A percentile compares a stretch with the other conserved stretches of the same genome.
phyloP scores from a whole-genome alignment of 2,888 invertebrate species.

The Gibbula magus region DNA sequence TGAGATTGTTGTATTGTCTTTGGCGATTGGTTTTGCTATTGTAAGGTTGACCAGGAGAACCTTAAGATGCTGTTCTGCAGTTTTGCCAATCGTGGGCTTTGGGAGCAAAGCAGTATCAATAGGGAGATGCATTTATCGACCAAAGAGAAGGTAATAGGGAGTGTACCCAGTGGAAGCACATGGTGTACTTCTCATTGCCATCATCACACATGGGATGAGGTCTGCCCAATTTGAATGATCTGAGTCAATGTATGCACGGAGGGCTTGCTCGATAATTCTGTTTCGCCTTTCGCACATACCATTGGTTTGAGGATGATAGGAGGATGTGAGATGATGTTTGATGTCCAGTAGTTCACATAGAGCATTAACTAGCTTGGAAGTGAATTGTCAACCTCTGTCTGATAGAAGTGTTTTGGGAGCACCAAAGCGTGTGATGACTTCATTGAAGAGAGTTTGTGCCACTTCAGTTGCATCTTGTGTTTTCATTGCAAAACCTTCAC shows the following conservation, averaged over 20 bases:
- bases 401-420: not conserved
- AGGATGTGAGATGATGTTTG: not conserved
- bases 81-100: conserved; percentile 33
- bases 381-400: not conserved
- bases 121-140: conserved; percentile 39
- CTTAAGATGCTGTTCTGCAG: conserved; percentile 35
- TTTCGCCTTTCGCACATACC: conserved; percentile 44
- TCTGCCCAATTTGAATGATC: conserved; percentile 43
- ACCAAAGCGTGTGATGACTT: not conserved
- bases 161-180: conserved; percentile 40
- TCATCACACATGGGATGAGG: conserved; percentile 43
- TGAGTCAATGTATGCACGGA: conserved; percentile 35
- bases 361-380: no score
- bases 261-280: conserved; percentile 38
- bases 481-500: no score
- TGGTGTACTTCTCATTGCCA: conserved; percentile 44
- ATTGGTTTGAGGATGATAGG: not conserved
- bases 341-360: not conserved
- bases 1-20: conserved; percentile 28
- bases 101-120: conserved; percentile 37
- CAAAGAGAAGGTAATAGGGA: conserved; percentile 41
- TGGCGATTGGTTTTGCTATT: conserved; percentile 27
- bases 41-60: conserved; percentile 27
- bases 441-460: not conserved
- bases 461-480: no score